Conservation (phyloP, 2,888 invertebrate species). For the Drosophila anomalata region DNA sequence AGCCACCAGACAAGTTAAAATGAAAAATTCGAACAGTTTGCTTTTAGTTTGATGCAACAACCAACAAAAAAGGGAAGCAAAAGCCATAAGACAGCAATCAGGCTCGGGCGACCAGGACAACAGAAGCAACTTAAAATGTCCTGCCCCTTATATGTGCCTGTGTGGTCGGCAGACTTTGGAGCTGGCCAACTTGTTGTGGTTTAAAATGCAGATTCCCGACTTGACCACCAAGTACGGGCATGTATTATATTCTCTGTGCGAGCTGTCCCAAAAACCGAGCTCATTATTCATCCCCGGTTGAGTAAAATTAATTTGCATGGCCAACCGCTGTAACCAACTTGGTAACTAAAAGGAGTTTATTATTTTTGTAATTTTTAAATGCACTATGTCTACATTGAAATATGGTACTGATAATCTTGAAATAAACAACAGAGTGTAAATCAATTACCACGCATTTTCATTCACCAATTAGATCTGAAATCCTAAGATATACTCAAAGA, state of each 20-base stretch:
- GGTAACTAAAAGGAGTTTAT: not conserved
- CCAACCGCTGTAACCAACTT: constrained; percentile 13
- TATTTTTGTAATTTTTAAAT: not conserved
- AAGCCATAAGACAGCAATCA: constrained; percentile 36
- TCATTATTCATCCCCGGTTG: constrained; percentile 43
- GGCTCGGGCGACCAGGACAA: constrained; percentile 26
- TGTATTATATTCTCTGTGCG: constrained; percentile 26
- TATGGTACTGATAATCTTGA: too few species aligned
- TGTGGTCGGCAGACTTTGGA: not conserved
- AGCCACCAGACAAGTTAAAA: constrained; percentile 21
- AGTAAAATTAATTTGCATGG: constrained; percentile 42
- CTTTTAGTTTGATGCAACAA: constrained; percentile 21
- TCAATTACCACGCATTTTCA: too few species aligned
- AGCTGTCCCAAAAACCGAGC: constrained; percentile 21
- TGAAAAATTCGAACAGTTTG: constrained; percentile 29
- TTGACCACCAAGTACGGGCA: constrained; percentile 22
- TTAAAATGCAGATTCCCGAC: constrained; percentile 35
- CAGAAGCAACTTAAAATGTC: constrained; percentile 19
- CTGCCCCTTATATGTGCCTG: constrained; percentile 24
- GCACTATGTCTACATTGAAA: not conserved
- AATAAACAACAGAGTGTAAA: too few species aligned
- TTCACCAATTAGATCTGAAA: not conserved
- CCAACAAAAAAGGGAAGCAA: constrained; percentile 7
- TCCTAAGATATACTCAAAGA: not conserved
- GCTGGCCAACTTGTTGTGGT: constrained; percentile 21